A percentile compares a stretch with the other conserved stretches of the same genome.
phyloP scores from a whole-genome alignment of 2,888 invertebrate genomes.

The Slavum lentiscoides region DNA sequence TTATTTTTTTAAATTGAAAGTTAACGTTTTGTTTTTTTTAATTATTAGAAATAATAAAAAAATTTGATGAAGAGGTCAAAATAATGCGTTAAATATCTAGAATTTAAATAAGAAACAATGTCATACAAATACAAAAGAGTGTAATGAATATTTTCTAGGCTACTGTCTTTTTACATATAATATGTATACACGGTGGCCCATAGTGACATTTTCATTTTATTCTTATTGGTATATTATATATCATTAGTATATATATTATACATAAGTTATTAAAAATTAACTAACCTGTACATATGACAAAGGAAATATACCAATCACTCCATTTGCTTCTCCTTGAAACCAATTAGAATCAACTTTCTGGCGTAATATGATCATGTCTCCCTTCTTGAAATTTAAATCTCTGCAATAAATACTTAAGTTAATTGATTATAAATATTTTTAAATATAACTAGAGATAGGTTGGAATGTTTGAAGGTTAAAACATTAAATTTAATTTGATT shows the following conservation, averaged over 20 bases:
- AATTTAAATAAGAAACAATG: slow-evolving; percentile 21
- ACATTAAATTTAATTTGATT: not conserved
- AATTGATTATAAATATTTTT: not conserved
- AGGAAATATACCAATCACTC: slow-evolving; percentile 80
- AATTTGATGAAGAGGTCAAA: slow-evolving; percentile 1
- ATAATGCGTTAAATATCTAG: not conserved
- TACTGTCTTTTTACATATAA: too few relatives aligned
- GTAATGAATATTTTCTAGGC: too few relatives aligned
- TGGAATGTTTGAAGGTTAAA: not conserved
- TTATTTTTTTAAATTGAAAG: not conserved
- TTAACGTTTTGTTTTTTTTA: not conserved
- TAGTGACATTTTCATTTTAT: not conserved
- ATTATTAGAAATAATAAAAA: not conserved
- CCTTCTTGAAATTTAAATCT: slow-evolving; percentile 83
- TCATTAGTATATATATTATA: too few relatives aligned
- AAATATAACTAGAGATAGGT: not conserved
- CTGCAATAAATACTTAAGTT: slow-evolving; percentile 61
- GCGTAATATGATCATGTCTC: slow-evolving; percentile 76
- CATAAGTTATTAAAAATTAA: slow-evolving; percentile 29
- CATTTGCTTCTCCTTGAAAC: slow-evolving; percentile 82
- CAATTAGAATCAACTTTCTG: slow-evolving; percentile 83
- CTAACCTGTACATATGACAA: slow-evolving; percentile 79
- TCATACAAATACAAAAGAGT: not conserved
- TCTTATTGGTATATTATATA: not conserved
- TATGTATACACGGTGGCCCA: too few relatives aligned